Base-by-base conservation (phyloP, 2,888 invertebrate genomes). In the Agrotis puta region DNA sequence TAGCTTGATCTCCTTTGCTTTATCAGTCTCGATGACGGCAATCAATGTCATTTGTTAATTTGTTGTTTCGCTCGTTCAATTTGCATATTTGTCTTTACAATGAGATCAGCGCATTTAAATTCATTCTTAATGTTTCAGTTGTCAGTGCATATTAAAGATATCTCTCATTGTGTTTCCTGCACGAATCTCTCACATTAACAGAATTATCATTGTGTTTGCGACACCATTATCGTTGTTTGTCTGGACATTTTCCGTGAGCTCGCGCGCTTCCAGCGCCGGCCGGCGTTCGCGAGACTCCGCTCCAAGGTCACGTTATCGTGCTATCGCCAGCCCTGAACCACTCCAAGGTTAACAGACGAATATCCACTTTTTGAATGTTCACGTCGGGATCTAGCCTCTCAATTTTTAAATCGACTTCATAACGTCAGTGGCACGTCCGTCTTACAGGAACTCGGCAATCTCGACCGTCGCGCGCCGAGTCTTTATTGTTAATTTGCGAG, bases 301-400 rank as follows among this genome's bases (percentile, higher is more conserved):
- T 87, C 88, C 95, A 96, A 96, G 96, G 96, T 95, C 95, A 92
- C 93, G 94, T 95, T 95, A 95, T 96, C 96, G 93, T 92, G 92
- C 92, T 94, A 94, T 93, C 94, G 94, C 90, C 93, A 93, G 91
- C 93, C 94, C 93, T 93, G 93, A 92, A 91, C 93, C 88, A 88
- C 85, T 90, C 85, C 92, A 93, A 94, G 94, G 93, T 89, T 91
- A 87, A 64, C 84, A 82, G 70, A 80, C 70, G 64, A 87, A 89
- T 85, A 88, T 90, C 84, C 85, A 87, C 85, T 88, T 85, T 84
- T 84, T 82, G 69, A 67, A 73, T 67, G 27, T 81, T 82, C 83
- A 78, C 79, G 76, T 68, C 74, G 74, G 79, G 39, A 48, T 73
- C 78, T 82, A 79, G 81, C 83, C 82, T 81, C 82, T 74, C 77